Percentiles rank a stretch among this genome's conserved stretches.
Evolutionary conservation across 2,888 invertebrate species (phyloP).

Genomic region (Mactromeris polynyma): DNA sequence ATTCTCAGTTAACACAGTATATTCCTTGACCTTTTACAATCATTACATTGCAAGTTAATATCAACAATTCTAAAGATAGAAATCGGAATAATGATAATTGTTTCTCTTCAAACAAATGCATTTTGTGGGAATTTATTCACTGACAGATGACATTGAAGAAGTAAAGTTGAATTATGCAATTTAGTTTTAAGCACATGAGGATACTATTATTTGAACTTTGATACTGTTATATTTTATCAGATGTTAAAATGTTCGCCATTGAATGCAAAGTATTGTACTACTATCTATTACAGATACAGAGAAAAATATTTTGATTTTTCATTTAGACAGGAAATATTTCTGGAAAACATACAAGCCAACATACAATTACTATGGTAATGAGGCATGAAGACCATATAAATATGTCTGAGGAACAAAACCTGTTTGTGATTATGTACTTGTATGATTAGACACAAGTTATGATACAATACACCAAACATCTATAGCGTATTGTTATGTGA

Average conservation of each 20-base stretch:
- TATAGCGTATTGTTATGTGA: too few relatives aligned
- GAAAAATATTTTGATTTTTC: neutral
- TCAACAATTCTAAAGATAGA: too few relatives aligned
- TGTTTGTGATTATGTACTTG: neutral
- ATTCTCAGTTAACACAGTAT: too few relatives aligned
- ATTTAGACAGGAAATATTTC: neutral
- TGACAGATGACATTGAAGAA: neutral
- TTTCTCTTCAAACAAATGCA: too few relatives aligned
- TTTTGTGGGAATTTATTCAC: too few relatives aligned
- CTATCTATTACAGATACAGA: neutral
- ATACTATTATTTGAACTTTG: neutral
- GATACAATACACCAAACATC: too few relatives aligned
- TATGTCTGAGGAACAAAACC: conserved; percentile 1
- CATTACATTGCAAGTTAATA: too few relatives aligned
- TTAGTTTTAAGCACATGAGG: neutral
- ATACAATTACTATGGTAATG: neutral
- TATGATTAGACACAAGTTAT: too few relatives aligned
- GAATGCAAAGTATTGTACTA: neutral
- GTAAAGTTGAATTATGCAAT: too few relatives aligned
- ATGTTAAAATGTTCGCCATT: neutral
- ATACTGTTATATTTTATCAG: neutral
- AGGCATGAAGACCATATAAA: conserved; percentile 1
- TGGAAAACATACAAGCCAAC: neutral
- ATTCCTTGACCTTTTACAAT: too few relatives aligned
- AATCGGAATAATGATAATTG: too few relatives aligned